Evolutionary conservation across 2,888 invertebrate species (phyloP).

Genomic region (Drosophila nr. medialis): DNA sequence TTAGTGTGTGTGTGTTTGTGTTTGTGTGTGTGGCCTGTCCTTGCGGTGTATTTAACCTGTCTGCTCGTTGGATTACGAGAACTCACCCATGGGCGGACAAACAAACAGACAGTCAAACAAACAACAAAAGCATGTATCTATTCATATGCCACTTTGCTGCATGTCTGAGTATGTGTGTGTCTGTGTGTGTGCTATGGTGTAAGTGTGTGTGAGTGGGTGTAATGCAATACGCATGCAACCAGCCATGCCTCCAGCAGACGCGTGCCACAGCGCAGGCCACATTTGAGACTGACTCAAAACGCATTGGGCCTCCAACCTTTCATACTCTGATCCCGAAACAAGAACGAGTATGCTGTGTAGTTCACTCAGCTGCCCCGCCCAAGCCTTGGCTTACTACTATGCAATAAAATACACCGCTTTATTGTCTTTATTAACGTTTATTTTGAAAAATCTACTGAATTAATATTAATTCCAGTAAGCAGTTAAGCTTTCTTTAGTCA

Average conservation of each 20-base stretch:
- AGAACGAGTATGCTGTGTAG: background rate
- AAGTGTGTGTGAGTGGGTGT: slow-evolving; percentile 35
- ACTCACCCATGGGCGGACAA: slow-evolving; percentile 49
- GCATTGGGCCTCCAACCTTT: slow-evolving; percentile 15
- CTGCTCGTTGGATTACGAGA: slow-evolving; percentile 81
- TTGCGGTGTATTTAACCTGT: slow-evolving; percentile 83
- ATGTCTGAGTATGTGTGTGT: slow-evolving; percentile 12
- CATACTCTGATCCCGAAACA: background rate
- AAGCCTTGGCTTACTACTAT: background rate
- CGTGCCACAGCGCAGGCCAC: slow-evolving; percentile 37
- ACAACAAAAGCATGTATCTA: slow-evolving; percentile 74
- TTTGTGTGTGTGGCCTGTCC: slow-evolving; percentile 66
- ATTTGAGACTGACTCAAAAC: slow-evolving; percentile 16
- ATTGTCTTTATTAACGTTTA: background rate
- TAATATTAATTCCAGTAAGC: too few species aligned
- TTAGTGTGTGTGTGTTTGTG: slow-evolving; percentile 14
- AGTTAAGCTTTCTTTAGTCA: too few species aligned
- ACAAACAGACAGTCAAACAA: slow-evolving; percentile 48
- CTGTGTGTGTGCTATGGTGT: slow-evolving; percentile 7
- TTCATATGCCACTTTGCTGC: slow-evolving; percentile 70
- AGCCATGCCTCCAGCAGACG: slow-evolving; percentile 30
- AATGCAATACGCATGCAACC: slow-evolving; percentile 75
- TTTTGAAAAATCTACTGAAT: background rate
- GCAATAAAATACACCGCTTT: background rate
- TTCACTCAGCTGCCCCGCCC: background rate